Percentiles rank a stretch among this genome's conserved stretches.
phyloP scores from a whole-genome alignment of 2,797 vertebrate genomes.

The Cossypha polioptera region DNA sequence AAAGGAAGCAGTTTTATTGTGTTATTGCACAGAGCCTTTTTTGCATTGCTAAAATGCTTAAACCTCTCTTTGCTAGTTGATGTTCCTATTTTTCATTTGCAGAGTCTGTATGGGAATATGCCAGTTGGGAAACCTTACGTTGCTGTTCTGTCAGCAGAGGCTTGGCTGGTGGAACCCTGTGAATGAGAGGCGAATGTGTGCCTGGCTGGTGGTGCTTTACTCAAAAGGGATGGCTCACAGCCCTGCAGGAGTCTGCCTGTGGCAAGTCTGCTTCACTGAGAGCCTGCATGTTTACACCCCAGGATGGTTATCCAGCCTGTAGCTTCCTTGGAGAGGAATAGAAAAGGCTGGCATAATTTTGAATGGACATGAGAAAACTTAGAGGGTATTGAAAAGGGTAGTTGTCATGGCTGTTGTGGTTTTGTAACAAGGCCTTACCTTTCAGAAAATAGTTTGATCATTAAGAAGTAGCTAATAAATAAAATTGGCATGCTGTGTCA shows the following conservation, averaged over 20 bases:
- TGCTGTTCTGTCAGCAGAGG: background rate
- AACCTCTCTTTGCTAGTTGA: background rate
- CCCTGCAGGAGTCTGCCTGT: background rate
- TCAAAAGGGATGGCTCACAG: background rate
- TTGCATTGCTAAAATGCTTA: background rate
- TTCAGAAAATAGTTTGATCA: background rate
- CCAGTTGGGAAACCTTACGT: background rate
- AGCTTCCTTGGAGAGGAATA: background rate
- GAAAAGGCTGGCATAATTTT: background rate
- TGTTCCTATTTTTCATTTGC: background rate
- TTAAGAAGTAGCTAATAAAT: background rate
- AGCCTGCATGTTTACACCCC: background rate
- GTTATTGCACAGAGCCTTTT: background rate
- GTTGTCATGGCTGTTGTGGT: background rate
- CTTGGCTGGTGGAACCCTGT: background rate
- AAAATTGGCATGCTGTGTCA: background rate
- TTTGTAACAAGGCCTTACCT: background rate
- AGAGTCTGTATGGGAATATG: background rate
- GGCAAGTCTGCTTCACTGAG: background rate
- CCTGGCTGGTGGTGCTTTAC: background rate
- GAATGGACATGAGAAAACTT: background rate
- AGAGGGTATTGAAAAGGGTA: background rate
- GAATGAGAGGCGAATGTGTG: rapidly evolving
- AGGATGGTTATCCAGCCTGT: background rate
- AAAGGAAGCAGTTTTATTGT: background rate